Percentiles rank a stretch among this genome's conserved stretches.
Conservation (phyloP, 92 coral and sea anemone genomes). For the Metridium senile region DNA sequence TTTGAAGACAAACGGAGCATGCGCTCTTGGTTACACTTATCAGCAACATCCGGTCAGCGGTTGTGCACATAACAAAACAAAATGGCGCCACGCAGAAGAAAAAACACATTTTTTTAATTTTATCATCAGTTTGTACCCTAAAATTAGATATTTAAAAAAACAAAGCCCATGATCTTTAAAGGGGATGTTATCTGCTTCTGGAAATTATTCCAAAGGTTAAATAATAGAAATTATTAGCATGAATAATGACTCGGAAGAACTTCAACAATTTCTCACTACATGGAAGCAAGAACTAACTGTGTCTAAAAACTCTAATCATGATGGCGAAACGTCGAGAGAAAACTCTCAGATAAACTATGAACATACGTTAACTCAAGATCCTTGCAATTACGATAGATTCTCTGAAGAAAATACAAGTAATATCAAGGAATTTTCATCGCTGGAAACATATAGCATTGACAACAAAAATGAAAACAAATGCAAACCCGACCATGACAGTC, state of each 20-base stretch:
- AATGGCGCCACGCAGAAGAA: slow-evolving; percentile 21
- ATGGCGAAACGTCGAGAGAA: too few species aligned
- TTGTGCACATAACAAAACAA: slow-evolving; percentile 34
- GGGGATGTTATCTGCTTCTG: not conserved
- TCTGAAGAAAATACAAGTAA: not conserved
- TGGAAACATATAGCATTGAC: not conserved
- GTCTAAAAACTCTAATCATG: not conserved
- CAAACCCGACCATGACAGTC: not conserved
- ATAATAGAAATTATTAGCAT: not conserved
- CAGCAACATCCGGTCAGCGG: slow-evolving; percentile 70
- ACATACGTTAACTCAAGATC: not conserved
- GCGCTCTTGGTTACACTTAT: slow-evolving; percentile 28
- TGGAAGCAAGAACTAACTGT: slow-evolving; percentile 71
- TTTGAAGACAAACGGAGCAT: slow-evolving; percentile 32
- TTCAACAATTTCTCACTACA: slow-evolving; percentile 58
- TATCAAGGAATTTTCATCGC: not conserved
- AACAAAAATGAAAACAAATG: not conserved
- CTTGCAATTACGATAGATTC: not conserved
- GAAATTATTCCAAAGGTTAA: not conserved
- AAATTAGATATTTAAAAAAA: not conserved
- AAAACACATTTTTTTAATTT: not conserved
- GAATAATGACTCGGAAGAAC: slow-evolving; percentile 49
- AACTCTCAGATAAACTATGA: too few species aligned
- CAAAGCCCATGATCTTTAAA: not conserved
- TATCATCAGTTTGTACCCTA: not conserved